These are phyloP conservation scores for Euphydryas editha DNA, from an alignment of 2,888 invertebrate genomes.

Conservation along the genomic window DNA sequence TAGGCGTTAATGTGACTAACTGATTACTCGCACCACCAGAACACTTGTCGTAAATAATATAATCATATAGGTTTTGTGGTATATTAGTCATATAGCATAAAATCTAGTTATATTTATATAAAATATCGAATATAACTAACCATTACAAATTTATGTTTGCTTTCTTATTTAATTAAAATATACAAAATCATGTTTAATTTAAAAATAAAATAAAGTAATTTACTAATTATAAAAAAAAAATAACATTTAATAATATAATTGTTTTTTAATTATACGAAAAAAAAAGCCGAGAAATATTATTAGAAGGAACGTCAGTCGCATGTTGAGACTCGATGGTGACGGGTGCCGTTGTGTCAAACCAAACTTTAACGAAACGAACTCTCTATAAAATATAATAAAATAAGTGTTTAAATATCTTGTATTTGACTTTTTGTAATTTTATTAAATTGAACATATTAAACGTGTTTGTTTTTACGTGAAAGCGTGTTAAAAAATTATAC, in stretches of 20 bases:
- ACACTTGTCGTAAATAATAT: no score
- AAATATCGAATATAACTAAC: no score
- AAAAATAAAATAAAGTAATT: no score
- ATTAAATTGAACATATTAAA: neutral
- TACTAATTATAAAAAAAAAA: no score
- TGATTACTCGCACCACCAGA: no score
- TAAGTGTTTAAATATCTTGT: neutral
- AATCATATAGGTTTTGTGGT: no score
- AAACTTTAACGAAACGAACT: neutral
- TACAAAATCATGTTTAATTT: no score
- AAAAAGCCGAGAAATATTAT: neutral
- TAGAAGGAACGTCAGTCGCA: constrained; percentile 38
- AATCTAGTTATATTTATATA: no score
- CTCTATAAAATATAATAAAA: constrained; percentile 5
- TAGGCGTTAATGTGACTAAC: no score
- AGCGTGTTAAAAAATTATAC: neutral
- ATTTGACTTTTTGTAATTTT: neutral
- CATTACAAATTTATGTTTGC: no score
- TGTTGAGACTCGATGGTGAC: constrained; percentile 34
- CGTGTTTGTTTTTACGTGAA: neutral
- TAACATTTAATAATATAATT: neutral
- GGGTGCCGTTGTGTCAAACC: constrained; percentile 24
- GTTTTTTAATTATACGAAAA: neutral
- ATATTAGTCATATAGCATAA: no score
- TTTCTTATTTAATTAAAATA: no score